phyloP scores from a whole-genome alignment of 2,113 vertebrate species.

The Pimephales promelas region DNA sequence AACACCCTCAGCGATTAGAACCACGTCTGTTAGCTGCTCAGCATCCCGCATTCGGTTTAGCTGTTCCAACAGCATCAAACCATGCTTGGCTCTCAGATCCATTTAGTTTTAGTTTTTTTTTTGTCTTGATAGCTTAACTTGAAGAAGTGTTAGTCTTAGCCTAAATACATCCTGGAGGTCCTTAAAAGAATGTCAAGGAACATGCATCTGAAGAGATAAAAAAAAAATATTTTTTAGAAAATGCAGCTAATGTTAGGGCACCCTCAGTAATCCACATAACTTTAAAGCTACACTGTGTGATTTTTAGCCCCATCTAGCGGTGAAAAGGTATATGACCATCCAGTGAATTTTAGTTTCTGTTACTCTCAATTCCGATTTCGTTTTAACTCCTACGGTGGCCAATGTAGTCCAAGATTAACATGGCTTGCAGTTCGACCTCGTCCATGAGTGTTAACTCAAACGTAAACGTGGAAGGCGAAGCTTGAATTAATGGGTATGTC shows the following conservation, averaged over 20 bases:
- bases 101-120: conserved; percentile 64
- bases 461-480: too few species aligned
- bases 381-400: too few species aligned
- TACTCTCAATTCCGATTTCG: too few species aligned
- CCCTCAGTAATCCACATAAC: background rate
- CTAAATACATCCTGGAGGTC: conserved; percentile 35
- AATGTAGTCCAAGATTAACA: too few species aligned
- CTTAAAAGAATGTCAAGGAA: background rate
- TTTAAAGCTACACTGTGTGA: too few species aligned
- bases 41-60: conserved; percentile 85
- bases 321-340: too few species aligned
- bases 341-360: too few species aligned
- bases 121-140: background rate
- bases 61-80: conserved; percentile 81
- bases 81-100: conserved; percentile 81
- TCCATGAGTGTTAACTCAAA: too few species aligned
- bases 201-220: conserved; percentile 41
- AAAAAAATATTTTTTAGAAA: conserved; percentile 15
- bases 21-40: conserved; percentile 85
- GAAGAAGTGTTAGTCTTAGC: background rate
- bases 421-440: too few species aligned
- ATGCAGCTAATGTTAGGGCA: conserved; percentile 4
- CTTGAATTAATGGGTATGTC: too few species aligned
- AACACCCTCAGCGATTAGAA: conserved; percentile 87
- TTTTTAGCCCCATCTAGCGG: too few species aligned